A percentile compares a stretch with the other conserved stretches of the same genome.
phyloP scores from a whole-genome alignment of 2,797 vertebrate species.

The Rhinoraja longicauda region DNA sequence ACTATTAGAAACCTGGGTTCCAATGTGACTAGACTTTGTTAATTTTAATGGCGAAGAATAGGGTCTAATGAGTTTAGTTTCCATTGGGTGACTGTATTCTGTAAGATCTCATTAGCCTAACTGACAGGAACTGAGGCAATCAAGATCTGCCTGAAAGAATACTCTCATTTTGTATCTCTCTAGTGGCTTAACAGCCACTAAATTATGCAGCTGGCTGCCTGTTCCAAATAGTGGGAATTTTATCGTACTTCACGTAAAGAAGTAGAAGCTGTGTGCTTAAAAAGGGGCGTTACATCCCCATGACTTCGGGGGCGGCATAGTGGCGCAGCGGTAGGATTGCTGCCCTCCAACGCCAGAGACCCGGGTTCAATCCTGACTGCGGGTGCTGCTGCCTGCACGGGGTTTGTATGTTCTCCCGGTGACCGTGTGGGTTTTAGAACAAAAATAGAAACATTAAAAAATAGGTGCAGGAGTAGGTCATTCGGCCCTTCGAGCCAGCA shows the following conservation, averaged over 20 bases:
- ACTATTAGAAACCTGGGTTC: neutral
- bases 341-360: no score
- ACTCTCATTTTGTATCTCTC: neutral
- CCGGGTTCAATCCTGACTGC: no score
- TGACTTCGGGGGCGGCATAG: neutral
- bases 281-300: neutral
- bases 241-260: neutral
- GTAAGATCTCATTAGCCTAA: neutral
- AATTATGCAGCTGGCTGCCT: neutral
- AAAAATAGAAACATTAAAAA: no score
- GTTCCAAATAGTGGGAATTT: neutral
- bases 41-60: constrained; percentile 10
- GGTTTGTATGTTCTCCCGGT: no score
- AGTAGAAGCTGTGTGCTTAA: neutral
- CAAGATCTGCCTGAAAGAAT: neutral
- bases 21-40: neutral
- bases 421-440: no score
- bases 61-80: neutral
- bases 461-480: no score
- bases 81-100: neutral
- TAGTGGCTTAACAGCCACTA: neutral
- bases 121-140: constrained; percentile 6
- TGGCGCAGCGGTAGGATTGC: no score
- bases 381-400: no score
- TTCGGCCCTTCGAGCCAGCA: no score